Evolutionary conservation across 2,888 invertebrate genomes (phyloP), one percentile per base, ranked within the genome.

Genomic region (Drosophila borealis): DNA sequence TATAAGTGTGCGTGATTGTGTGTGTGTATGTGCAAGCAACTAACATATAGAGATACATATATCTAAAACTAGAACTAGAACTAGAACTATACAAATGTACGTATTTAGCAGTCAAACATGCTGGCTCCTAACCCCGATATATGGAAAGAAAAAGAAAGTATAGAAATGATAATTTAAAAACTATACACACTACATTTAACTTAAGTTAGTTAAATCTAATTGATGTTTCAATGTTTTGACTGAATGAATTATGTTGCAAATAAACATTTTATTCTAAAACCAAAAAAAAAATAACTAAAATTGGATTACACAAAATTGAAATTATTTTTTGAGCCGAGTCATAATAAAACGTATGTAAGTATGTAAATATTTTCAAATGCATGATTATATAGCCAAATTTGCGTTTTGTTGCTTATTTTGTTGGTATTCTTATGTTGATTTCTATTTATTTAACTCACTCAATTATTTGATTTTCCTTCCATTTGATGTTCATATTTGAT

Each of bases 221-320:
- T 83, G 79, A 83, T 83, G 83, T 83, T 86, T 82, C 54, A 77
- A 83, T 83, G 87, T 83, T 84, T 80, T 86, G 82, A 82, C 86
- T 86, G 82, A 82, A 85, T 81, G 64, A 81, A 81, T 77, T 81
- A 83, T 81, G 79, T 81, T 81, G 78, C 78, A 87, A 83, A 84
- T 80, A 80, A 87, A 87, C 74, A 86, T 81, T 83, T 81, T 84
- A 81, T 57, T 78, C 81, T 46, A 73, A 68, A 86, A 77, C 64
- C 53, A 45, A 63, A 51, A 56, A 13, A 13, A 49, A 21, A 41
- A 41, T 46, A 34, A 45, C 17, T 51, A 59, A 48, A 8, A 42
- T 37, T 49, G 51, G 11, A 42, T 17, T 19, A 33, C n/a, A 29
- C 14, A 25, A 25, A 60, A 21, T 57, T 63, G n/a, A 44, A 49